Conservation (phyloP, 1,140 invertebrate genomes). For the Meloidogyne hapla region DNA sequence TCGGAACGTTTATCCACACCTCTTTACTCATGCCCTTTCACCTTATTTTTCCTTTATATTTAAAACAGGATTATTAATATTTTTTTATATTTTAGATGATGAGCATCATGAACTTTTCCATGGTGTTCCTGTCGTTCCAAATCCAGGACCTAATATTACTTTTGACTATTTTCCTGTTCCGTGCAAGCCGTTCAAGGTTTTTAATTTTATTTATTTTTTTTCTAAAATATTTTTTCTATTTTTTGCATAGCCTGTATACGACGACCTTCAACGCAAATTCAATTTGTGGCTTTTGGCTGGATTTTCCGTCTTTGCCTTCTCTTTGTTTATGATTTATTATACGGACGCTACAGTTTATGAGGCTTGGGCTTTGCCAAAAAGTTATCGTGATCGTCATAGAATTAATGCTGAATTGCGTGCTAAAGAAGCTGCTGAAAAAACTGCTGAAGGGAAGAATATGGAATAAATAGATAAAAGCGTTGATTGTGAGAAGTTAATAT, state of each 20-base stretch:
- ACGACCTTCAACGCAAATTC: constrained; percentile 19
- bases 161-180: constrained; percentile 19
- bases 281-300: not conserved
- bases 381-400: constrained; percentile 10
- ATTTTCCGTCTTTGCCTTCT: not conserved
- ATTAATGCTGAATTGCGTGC: constrained; percentile 21
- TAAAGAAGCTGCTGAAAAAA: constrained; percentile 15
- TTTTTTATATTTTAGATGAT: not conserved
- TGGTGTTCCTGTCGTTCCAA: not conserved
- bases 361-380: not conserved
- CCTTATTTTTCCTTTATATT: no score
- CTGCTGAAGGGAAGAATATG: not conserved
- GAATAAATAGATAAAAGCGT: not conserved
- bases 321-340: not conserved
- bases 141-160: constrained; percentile 16
- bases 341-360: not conserved
- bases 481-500: not conserved
- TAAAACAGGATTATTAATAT: no score
- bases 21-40: no score
- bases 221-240: not conserved
- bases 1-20: no score
- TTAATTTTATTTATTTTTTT: not conserved
- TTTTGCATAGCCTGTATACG: not conserved
- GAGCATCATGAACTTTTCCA: constrained; percentile 1
- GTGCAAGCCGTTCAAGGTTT: constrained; percentile 15